phyloP scores from a whole-genome alignment of 2,888 invertebrate species.

The Baronia brevicornis region DNA sequence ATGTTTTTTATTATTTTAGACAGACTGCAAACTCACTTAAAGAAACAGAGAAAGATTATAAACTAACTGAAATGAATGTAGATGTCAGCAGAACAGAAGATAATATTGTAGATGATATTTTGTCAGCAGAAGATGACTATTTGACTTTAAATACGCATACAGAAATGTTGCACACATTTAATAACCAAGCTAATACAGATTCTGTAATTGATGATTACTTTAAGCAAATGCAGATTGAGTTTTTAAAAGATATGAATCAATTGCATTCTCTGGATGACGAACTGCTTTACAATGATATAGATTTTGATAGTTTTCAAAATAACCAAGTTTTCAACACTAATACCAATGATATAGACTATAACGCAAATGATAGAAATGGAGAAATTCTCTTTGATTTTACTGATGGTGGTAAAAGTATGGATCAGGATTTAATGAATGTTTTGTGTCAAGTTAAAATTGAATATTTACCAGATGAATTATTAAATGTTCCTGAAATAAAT shows the following conservation, averaged over 20 bases:
- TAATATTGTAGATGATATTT: slow-evolving; percentile 62
- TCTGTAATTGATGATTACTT: slow-evolving; percentile 39
- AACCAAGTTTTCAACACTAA: slow-evolving; percentile 49
- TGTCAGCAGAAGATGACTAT: slow-evolving; percentile 64
- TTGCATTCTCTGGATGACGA: slow-evolving; percentile 62
- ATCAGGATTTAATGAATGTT: slow-evolving; percentile 58
- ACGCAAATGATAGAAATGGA: slow-evolving; percentile 34
- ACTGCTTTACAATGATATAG: slow-evolving; percentile 56
- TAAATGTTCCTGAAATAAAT: slow-evolving; percentile 37
- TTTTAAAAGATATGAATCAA: slow-evolving; percentile 61
- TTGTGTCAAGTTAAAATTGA: slow-evolving; percentile 47
- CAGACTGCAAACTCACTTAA: slow-evolving; percentile 35
- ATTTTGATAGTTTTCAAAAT: slow-evolving; percentile 58
- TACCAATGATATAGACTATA: slow-evolving; percentile 44
- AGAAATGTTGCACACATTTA: slow-evolving; percentile 28
- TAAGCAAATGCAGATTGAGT: slow-evolving; percentile 63
- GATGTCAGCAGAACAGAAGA: slow-evolving; percentile 47
- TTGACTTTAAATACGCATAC: slow-evolving; percentile 48
- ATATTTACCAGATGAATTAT: slow-evolving; percentile 46
- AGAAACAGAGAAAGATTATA: slow-evolving; percentile 32
- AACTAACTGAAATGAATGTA: slow-evolving; percentile 20
- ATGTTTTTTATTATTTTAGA: slow-evolving; percentile 23
- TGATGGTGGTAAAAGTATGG: slow-evolving; percentile 42
- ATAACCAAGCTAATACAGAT: slow-evolving; percentile 34
- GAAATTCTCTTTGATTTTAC: slow-evolving; percentile 53